Evolutionary conservation across 2,797 vertebrate genomes (phyloP), one percentile per base, ranked within the genome.

Genomic region (Ptychobarbus kaznakovi): DNA sequence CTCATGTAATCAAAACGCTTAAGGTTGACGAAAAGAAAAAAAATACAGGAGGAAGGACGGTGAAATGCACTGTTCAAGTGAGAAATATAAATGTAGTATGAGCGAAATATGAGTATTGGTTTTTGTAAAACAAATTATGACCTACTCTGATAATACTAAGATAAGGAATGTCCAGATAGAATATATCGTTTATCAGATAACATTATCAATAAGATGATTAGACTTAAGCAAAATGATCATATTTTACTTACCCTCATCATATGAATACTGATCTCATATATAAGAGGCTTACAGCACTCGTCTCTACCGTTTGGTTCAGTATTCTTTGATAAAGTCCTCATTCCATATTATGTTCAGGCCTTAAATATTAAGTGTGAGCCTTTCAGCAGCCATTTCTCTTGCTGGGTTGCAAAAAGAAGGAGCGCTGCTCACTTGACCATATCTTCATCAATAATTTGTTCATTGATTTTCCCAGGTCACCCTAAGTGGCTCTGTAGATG

Each of bases 361-460:
- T 58, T 20, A 51, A 63, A 74, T 51, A 84, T 84, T 89, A 80
- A 68, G 65, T 32, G 11, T 38, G 69, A n/a, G 25, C 66, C 63
- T 68, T 81, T 75, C 15, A 86, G 73, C 65, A 79, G 76, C 58
- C 79, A 25, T 72, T 53, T 81, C 53, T n/a, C 35, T 16, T 58
- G 22, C 76, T 70, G 58, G 28, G 46, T 66, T 38, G 35, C 73
- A 70, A 51, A 69, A 51, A 87, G 86, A 76, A 58, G 65, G 68
- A 76, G 5, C 51, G 56, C 70, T 79, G 83, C 68, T 68, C 51
- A 35, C 81, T 87, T 87, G 81, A 79, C 68, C 69, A 56, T 86
- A 80, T 80, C 65, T 86, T 86, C 86, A 88, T 87, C 81, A 88
- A 86, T 90, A 85, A 88, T 87, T 87, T 87, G 86, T 87, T 86